Percentiles rank a stretch among this genome's conserved stretches.
Conservation (phyloP, 1,140 invertebrate species). For the Euglossa dilemma region DNA sequence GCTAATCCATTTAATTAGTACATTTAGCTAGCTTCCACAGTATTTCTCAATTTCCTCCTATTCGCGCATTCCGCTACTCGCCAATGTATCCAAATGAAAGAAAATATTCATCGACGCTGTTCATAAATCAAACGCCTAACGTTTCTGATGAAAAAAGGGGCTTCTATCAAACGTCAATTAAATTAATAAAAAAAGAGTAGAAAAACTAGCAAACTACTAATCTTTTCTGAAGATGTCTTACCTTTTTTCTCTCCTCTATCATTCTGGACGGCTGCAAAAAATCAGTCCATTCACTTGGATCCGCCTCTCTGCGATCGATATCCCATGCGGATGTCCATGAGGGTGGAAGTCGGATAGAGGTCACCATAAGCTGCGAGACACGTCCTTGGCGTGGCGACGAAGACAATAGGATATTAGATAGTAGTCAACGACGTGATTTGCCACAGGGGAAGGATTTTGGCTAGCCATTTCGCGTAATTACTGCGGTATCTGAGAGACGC, state of each 20-base stretch:
- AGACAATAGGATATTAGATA: constrained; percentile 49
- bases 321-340: background rate
- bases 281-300: background rate
- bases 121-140: too few species aligned
- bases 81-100: too few species aligned
- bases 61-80: background rate
- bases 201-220: too few species aligned
- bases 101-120: background rate
- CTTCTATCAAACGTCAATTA: too few species aligned
- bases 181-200: too few species aligned
- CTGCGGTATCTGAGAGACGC: constrained; percentile 49
- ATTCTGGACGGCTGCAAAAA: background rate
- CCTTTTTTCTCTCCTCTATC: background rate
- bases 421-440: constrained; percentile 52
- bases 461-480: constrained; percentile 65
- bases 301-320: background rate
- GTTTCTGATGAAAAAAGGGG: too few species aligned
- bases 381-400: constrained; percentile 5
- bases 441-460: constrained; percentile 53
- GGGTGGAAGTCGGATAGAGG: background rate
- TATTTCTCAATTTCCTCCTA: constrained; percentile 7
- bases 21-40: background rate
- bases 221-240: too few species aligned
- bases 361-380: background rate
- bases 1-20: constrained; percentile 5